Evolutionary conservation across 2,888 invertebrate genomes (phyloP).

Genomic region (Eubasilissa splendida): DNA sequence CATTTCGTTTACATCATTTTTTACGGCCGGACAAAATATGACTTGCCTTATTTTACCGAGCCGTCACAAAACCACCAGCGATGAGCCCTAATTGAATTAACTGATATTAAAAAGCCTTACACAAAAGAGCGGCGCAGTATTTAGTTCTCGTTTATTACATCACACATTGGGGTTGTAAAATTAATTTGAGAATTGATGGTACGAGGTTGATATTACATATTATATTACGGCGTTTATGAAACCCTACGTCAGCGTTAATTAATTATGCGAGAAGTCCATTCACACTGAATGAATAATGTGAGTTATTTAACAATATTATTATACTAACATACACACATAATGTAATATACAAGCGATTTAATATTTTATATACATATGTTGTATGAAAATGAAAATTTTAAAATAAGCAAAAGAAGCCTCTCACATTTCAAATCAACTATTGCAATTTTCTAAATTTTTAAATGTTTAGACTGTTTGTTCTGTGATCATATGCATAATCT

Average conservation of each 20-base stretch:
- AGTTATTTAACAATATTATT: no score
- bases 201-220: slow-evolving; percentile 23
- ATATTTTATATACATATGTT: no score
- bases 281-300: no score
- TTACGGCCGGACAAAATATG: slow-evolving; percentile 52
- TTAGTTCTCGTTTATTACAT: slow-evolving; percentile 45
- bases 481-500: no score
- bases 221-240: not conserved
- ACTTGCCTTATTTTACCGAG: slow-evolving; percentile 47
- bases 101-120: slow-evolving; percentile 46
- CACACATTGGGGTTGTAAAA: slow-evolving; percentile 39
- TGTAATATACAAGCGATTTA: no score
- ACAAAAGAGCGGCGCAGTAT: slow-evolving; percentile 27
- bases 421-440: no score
- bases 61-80: slow-evolving; percentile 44
- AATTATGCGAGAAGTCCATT: slow-evolving; percentile 1
- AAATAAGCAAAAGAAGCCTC: no score
- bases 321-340: no score
- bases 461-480: no score
- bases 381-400: no score
- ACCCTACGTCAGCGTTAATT: not conserved
- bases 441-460: no score
- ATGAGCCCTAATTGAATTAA: slow-evolving; percentile 53
- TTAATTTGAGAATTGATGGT: slow-evolving; percentile 34
- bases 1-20: slow-evolving; percentile 50